Base-by-base conservation (phyloP, 2,888 invertebrate species). In the Pachliopta kotzebuea region DNA sequence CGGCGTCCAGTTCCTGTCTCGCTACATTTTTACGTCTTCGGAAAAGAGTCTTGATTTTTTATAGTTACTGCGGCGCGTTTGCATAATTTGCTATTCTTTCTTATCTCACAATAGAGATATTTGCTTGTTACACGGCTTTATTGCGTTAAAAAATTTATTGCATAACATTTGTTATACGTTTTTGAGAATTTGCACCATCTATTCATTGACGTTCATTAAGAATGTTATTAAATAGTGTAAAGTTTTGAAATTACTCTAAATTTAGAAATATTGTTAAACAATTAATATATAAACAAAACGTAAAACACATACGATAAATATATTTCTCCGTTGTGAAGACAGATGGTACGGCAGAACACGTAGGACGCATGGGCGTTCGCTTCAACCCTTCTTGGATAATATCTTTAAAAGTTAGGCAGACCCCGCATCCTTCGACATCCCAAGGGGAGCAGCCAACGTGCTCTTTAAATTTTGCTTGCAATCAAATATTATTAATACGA, bases 361-460 rank as follows among this genome's bases (percentile, higher is more conserved):
- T 86, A 87, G 84, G 85, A 87, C 86, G 80, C 81, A 72, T 77
- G 75, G 75, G 73, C 73, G 73, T 72, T 69, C 69, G 75, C 75
- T 77, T 82, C 88, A 90, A 90, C 89, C 90, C 90, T 89, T 90
- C 85, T 78, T 72, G 84, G 84, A 85, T 90, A 90, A 92, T 91
- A 91, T 91, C 91, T 91, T 92, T 92, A 92, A 92, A 91, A 92
- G 90, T 92, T 92, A 80, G 72, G 69, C 72, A 68, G 68, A 68
- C 79, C 77, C 74, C 73, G 72, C 69, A 72, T 75, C 74, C 75
- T 75, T 69, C 69, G 70, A 56, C 69, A 66, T 74, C 79, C 79
- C 80, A 66, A 54, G 79, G 72, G 80, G 77, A 26, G 69, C 71
- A 62, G 72, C 72, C 69, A 70, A 72, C 76, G 80, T 82, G 84